Conservation (phyloP, 2,113 vertebrate genomes). For the Gymnobelideus leadbeateri region DNA sequence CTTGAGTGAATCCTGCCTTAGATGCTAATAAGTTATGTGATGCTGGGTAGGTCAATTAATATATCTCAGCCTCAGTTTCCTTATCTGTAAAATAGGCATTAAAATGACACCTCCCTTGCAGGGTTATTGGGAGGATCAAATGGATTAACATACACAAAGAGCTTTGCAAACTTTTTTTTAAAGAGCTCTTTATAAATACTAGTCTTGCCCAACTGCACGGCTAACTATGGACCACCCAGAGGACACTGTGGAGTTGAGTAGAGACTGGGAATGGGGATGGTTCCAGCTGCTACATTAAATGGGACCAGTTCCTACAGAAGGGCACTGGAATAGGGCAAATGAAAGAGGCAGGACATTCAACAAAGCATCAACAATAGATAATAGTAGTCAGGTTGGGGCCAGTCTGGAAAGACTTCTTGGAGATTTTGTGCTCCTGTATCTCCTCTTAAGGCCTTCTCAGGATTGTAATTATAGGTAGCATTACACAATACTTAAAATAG, state of each 20-base stretch:
- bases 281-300: background rate
- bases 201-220: background rate
- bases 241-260: background rate
- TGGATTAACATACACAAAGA: background rate
- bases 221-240: background rate
- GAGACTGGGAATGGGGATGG: background rate
- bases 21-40: background rate
- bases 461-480: background rate
- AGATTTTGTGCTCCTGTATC: background rate
- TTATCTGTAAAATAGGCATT: background rate
- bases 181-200: background rate
- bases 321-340: background rate
- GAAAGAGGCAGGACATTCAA: background rate
- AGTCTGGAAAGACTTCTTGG: background rate
- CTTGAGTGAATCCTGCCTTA: background rate
- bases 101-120: background rate
- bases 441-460: slow-evolving; percentile 21
- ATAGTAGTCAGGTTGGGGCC: background rate
- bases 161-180: background rate
- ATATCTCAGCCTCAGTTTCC: background rate
- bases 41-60: background rate
- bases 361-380: background rate
- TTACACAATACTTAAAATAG: background rate
- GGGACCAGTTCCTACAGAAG: background rate
- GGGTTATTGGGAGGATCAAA: background rate